These are phyloP conservation scores for Eustalomyia histrio DNA, from an alignment of 2,888 invertebrate species.

Conservation along the genomic window DNA sequence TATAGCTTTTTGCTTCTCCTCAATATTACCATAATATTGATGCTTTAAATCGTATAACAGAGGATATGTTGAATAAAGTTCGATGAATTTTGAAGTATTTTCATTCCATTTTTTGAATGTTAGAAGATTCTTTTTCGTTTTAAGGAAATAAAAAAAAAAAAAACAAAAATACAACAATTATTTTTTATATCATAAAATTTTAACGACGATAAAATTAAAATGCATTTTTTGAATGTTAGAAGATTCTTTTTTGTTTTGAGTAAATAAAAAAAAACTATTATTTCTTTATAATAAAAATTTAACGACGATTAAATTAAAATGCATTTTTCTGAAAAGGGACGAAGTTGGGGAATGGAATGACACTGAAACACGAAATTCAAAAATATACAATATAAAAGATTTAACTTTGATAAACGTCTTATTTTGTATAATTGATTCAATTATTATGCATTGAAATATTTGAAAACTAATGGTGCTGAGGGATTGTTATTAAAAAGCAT, in stretches of 20 bases:
- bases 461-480: neutral
- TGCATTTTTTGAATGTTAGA: neutral
- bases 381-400: too few species aligned
- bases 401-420: too few species aligned
- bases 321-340: too few species aligned
- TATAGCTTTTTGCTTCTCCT: conserved; percentile 67
- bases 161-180: neutral
- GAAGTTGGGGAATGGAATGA: too few species aligned
- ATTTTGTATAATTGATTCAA: neutral
- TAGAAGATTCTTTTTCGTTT: conserved; percentile 8
- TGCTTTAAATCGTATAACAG: conserved; percentile 69
- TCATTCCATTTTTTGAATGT: conserved; percentile 20
- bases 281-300: neutral
- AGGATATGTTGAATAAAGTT: conserved; percentile 69
- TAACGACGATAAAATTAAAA: too few species aligned
- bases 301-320: too few species aligned
- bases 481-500: neutral
- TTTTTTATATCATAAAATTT: neutral
- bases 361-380: too few species aligned
- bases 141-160: neutral
- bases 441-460: neutral
- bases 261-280: neutral
- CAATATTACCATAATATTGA: conserved; percentile 67
- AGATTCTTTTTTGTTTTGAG: conserved; percentile 8
- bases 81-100: conserved; percentile 69